phyloP scores from a whole-genome alignment of 2,113 vertebrate genomes.

The Pluvialis apricaria region DNA sequence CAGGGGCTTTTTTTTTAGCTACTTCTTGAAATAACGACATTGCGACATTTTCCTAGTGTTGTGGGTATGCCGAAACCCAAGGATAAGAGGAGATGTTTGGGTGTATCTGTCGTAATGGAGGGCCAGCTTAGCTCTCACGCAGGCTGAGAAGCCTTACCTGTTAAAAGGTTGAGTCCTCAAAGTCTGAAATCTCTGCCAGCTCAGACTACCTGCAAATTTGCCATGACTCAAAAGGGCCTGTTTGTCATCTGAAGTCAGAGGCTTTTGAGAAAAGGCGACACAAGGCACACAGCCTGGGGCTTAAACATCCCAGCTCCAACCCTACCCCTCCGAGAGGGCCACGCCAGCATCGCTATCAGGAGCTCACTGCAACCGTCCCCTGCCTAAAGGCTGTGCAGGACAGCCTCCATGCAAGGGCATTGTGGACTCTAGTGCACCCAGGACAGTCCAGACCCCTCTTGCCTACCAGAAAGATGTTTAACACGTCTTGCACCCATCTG shows the following conservation, averaged over 20 bases:
- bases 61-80: not conserved
- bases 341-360: not conserved
- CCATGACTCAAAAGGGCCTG: not conserved
- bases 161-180: not conserved
- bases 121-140: not conserved
- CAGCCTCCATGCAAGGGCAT: not conserved
- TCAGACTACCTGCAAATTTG: not conserved
- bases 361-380: not conserved
- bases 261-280: not conserved
- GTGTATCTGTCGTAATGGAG: not conserved
- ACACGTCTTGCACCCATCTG: not conserved
- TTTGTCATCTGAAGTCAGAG: not conserved
- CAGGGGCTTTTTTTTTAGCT: conserved; percentile 34
- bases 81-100: not conserved
- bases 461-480: not conserved
- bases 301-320: not conserved
- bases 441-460: not conserved
- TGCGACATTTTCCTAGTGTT: conserved; percentile 43
- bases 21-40: conserved; percentile 54
- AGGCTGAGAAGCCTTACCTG: not conserved
- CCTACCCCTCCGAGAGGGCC: accelerated
- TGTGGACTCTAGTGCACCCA: not conserved
- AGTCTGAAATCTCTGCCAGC: not conserved
- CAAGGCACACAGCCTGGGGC: not conserved
- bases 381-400: not conserved